Base-by-base conservation (phyloP, 2,797 vertebrate genomes). In the Sus cebifrons region DNA sequence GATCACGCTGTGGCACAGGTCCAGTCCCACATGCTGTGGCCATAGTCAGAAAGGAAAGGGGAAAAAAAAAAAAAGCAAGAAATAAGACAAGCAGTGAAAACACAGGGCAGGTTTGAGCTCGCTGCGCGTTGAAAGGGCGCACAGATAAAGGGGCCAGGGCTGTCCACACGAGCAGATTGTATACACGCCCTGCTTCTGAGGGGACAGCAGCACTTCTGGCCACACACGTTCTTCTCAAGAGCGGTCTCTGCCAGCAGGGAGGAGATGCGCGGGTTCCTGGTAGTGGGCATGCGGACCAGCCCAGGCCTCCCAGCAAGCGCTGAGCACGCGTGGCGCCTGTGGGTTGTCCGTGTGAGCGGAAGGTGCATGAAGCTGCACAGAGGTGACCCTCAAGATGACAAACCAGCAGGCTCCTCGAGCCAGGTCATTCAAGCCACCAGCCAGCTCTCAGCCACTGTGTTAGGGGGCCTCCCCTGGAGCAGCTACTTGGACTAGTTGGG, bases 331-430 rank as follows among this genome's bases (percentile, higher is more conserved):
- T 58, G 44, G 78, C 11, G 1, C 85, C 25, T 40, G 20, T 56
- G n/a, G 58, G 16, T 25, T 13, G 2, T 6, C 17, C 23, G 1
- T 1, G 1, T 3, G 13, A 70, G 40, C 20, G 70, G 32, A 36
- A 4, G 0, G 58, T 0, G 1, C 0, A 0, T 25, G 15, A 14
- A 16, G 13, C 25, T 68, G 12, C 62, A 21, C 18, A 23, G 6
- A 17, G 40, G 18, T 27, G 20, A 18, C 17, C 68, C 25, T 16
- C 29, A 40, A 25, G 17, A n/a, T 27, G 7, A 12, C 12, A 54
- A 56, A 65, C 32, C 32, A 32, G 32, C 32, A 32, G 32, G 58
- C 54, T 52, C 54, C 58, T 58, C 70, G 68, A 81, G 21, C 54
- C 23, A 25, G 15, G 20, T 74, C 27, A 36, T 56, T 27, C 77